Evolutionary conservation across 2,888 invertebrate genomes (phyloP).

Genomic region (Scaeva pyrastri): DNA sequence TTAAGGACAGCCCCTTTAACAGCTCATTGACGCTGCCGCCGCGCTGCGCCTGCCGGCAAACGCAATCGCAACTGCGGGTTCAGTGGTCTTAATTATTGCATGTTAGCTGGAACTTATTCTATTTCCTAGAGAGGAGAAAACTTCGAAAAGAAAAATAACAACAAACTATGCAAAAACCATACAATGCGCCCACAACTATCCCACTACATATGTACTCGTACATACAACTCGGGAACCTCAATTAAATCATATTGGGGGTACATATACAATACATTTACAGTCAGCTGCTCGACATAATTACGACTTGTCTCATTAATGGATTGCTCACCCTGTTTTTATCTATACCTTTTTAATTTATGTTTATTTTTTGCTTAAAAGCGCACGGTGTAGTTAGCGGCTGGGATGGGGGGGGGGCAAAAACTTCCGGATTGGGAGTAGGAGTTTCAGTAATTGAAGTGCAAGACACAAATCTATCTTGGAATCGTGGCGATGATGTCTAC

Average conservation of each 20-base stretch:
- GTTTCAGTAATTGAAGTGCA: conserved; percentile 44
- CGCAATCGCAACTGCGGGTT: conserved; percentile 22
- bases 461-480: conserved; percentile 39
- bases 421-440: conserved; percentile 62
- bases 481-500: conserved; percentile 39
- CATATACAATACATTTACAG: conserved; percentile 59
- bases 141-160: not conserved
- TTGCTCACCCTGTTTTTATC: conserved; percentile 54
- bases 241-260: conserved; percentile 57
- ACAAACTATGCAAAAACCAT: conserved; percentile 11
- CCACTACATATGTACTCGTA: too few species aligned
- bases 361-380: conserved; percentile 13
- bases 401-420: conserved; percentile 5
- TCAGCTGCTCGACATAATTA: conserved; percentile 74
- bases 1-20: conserved; percentile 40
- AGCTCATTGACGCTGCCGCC: conserved; percentile 38
- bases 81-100: conserved; percentile 59
- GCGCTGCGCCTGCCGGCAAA: not conserved
- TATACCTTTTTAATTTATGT: conserved; percentile 4
- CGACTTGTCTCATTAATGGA: conserved; percentile 66
- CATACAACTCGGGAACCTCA: conserved; percentile 48
- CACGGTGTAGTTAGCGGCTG: too few species aligned
- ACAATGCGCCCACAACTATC: conserved; percentile 29
- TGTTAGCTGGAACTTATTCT: conserved; percentile 36
- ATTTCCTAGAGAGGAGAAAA: conserved; percentile 52